Evolutionary conservation across 2,888 invertebrate genomes (phyloP), one percentile per base, ranked within the genome.

Genomic region (Galerucella pusilla): DNA sequence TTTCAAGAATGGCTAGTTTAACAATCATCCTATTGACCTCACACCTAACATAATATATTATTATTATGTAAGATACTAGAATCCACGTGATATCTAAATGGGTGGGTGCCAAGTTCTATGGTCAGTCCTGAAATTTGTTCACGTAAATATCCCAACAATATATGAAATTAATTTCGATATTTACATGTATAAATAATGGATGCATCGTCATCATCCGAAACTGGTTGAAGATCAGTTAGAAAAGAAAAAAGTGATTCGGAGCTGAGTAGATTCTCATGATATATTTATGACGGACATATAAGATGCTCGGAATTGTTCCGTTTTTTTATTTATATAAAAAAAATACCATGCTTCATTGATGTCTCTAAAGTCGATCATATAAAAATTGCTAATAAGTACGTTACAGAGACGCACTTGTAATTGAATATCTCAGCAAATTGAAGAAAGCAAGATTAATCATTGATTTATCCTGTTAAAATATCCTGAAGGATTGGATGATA

Each of bases 111-210:
- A 20, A 20, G 20, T 20, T 20, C 20, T 20, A 20, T 20, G 20
- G 20, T 20, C 20, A 20, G 20, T 20, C 20, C 20, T 20, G 28
- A 28, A 28, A 2, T 28, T 28, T 3, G 28, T 4, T 28, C 4
- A 4, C 2, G 11, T 46, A 46, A 46, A 46, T 46, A 12, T 14
- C 20, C 14, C 6, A 9, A 2, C 67, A 25, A 52, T 16, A 35
- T 14, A 67, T 45, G 12, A 64, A 49, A 67, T 54, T 67, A 45
- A 67, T 67, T 16, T 67, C n/a, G 52, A 67, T 67, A 16, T 67
- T 35, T 35, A 46, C 11, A 25, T 67, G 20, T 2, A 25, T 49
- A 67, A 67, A 67, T 25, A 49, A 67, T 67, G 35, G 52, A 67
- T 25, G 67, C 45, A 20, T 46, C 46, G n/a, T 67, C 52, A 65